phyloP scores from a whole-genome alignment of 2,888 invertebrate species.

The Rhogogaster chlorosoma region DNA sequence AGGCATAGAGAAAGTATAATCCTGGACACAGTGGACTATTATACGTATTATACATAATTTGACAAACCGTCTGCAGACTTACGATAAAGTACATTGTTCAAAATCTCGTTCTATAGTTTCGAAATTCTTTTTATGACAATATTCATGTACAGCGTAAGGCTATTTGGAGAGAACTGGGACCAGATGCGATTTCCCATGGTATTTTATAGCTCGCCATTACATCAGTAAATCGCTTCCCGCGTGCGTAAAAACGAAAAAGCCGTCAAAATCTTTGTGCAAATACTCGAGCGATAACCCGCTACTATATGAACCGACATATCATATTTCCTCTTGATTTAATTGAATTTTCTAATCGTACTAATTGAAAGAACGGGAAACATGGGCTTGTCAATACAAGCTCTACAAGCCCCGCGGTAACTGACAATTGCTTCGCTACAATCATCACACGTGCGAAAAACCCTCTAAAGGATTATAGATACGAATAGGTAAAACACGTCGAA shows the following conservation, averaged over 20 bases:
- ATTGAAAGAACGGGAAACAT: slow-evolving; percentile 51
- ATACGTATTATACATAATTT: slow-evolving; percentile 13
- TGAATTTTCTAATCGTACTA: slow-evolving; percentile 65
- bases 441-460: background rate
- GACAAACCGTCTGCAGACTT: slow-evolving; percentile 33
- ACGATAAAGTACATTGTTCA: slow-evolving; percentile 43
- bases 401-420: background rate
- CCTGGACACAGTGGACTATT: background rate
- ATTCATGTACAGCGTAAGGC: slow-evolving; percentile 33
- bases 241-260: slow-evolving; percentile 52
- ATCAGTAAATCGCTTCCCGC: slow-evolving; percentile 45
- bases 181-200: slow-evolving; percentile 49
- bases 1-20: background rate
- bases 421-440: slow-evolving; percentile 44
- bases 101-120: slow-evolving; percentile 9
- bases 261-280: slow-evolving; percentile 62
- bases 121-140: slow-evolving; percentile 6
- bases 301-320: slow-evolving; percentile 28
- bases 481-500: background rate
- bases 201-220: slow-evolving; percentile 52
- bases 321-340: slow-evolving; percentile 58
- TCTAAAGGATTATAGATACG: background rate
- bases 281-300: slow-evolving; percentile 55
- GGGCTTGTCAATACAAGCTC: background rate
- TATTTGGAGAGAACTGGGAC: slow-evolving; percentile 38